Conservation (phyloP, 2,888 invertebrate genomes). For the Apamea monoglypha region DNA sequence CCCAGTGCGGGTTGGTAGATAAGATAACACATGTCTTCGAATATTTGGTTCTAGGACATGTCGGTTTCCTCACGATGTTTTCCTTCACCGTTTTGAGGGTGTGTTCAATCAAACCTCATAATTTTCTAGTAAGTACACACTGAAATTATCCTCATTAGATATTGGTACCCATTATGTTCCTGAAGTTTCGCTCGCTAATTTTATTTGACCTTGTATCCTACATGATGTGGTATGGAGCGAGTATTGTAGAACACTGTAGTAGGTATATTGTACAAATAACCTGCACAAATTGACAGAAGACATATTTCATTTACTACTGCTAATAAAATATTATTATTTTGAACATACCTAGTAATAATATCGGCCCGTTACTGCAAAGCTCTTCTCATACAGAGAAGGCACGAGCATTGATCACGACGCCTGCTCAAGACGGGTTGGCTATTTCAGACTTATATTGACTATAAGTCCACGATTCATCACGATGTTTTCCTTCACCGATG, state of each 20-base stretch:
- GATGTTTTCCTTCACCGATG: background rate
- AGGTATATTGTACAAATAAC: slow-evolving; percentile 28
- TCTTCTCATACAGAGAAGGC: background rate
- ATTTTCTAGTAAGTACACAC: background rate
- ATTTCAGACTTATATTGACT: background rate
- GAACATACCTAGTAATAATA: background rate
- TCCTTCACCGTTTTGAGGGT: background rate
- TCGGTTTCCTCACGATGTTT: background rate
- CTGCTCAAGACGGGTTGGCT: background rate
- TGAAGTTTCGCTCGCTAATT: background rate
- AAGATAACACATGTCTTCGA: too few relatives aligned
- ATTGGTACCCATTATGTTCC: background rate
- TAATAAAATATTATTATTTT: background rate
- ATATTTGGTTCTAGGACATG: background rate
- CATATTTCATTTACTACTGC: background rate
- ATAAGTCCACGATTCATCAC: background rate
- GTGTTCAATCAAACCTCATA: background rate
- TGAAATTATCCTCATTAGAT: background rate
- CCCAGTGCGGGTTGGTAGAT: background rate
- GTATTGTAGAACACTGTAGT: slow-evolving; percentile 1
- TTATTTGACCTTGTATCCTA: background rate
- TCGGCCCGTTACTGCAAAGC: background rate
- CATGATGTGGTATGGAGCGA: background rate
- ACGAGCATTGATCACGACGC: background rate
- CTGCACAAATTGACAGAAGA: background rate